These are phyloP conservation scores for Sebastes itinus DNA, from an alignment of 2,797 vertebrate genomes.

Conservation along the genomic window DNA sequence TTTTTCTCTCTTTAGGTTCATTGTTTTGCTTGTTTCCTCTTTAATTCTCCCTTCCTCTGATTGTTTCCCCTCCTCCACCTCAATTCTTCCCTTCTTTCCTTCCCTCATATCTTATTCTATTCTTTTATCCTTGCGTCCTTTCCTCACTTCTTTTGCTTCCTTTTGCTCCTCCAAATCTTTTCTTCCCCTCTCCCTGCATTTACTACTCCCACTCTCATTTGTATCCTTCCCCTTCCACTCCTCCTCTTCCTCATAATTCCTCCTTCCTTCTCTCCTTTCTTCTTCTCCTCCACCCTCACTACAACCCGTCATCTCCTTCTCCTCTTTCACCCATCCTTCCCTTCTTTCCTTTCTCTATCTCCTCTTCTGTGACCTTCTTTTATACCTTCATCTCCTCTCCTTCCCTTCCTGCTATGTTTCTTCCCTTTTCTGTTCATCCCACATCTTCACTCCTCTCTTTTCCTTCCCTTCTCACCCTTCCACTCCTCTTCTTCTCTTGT, in stretches of 20 bases:
- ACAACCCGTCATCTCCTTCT: neutral
- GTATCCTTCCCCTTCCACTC: neutral
- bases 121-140: neutral
- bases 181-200: neutral
- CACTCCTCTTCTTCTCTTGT: neutral
- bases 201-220: neutral
- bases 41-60: neutral
- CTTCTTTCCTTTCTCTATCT: neutral
- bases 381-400: too few relatives aligned
- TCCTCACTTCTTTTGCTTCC: neutral
- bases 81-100: neutral
- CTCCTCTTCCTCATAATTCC: neutral
- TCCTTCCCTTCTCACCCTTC: neutral
- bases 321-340: neutral
- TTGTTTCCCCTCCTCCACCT: neutral
- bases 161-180: neutral
- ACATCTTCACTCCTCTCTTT: neutral
- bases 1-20: neutral
- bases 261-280: neutral
- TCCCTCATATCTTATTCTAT: neutral
- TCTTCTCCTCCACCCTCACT: neutral
- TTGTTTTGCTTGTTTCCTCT: neutral
- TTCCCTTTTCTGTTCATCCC: neutral
- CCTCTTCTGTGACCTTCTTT: neutral
- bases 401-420: neutral